Evolutionary conservation across 2,888 invertebrate species (phyloP).

Genomic region (Phaonia tiefii): DNA sequence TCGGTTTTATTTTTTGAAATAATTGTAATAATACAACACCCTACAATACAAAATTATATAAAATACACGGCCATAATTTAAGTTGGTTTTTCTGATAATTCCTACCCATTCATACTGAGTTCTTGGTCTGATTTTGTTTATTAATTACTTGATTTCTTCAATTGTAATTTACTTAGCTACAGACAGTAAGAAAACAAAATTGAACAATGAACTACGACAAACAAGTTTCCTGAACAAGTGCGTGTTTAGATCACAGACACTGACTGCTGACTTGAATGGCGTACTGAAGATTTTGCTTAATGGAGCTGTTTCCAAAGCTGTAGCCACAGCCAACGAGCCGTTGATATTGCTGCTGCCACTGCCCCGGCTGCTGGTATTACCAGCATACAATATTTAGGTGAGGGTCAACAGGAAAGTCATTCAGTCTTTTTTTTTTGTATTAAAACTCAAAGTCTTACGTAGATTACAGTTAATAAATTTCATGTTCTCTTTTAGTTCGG

Average conservation of each 20-base stretch:
- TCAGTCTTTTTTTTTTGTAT: constrained; percentile 25
- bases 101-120: constrained; percentile 5
- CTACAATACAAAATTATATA: too few species aligned
- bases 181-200: not conserved
- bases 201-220: constrained; percentile 16
- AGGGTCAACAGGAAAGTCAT: constrained; percentile 67
- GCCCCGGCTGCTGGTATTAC: not conserved
- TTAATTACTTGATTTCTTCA: constrained; percentile 49
- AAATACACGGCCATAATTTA: too few species aligned
- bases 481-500: constrained; percentile 1
- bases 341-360: not conserved
- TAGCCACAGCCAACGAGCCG: constrained; percentile 1
- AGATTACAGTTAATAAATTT: constrained; percentile 33
- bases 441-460: constrained; percentile 14
- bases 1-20: too few species aligned
- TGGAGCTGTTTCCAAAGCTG: not conserved
- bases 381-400: constrained; percentile 65
- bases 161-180: constrained; percentile 46
- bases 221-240: constrained; percentile 58
- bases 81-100: too few species aligned
- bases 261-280: not conserved
- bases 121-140: constrained; percentile 31
- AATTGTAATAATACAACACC: too few species aligned
- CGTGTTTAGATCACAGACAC: constrained; percentile 44
- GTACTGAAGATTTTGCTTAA: not conserved